These are phyloP conservation scores for Simalia tracyae DNA, from an alignment of 2,797 vertebrate genomes.

Conservation along the genomic window DNA sequence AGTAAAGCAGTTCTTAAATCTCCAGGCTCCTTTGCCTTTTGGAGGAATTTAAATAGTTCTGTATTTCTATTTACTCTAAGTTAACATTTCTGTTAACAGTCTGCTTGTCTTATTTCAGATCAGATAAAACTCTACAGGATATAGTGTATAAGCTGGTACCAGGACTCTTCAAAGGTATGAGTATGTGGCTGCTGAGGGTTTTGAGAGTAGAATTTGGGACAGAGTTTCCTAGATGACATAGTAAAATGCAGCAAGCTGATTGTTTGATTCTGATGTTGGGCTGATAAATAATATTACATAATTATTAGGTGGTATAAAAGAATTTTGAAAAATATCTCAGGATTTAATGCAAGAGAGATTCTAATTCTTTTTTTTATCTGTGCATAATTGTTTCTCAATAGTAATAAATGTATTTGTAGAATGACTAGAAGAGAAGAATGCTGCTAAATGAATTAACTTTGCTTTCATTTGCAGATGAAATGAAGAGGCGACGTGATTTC, in stretches of 20 bases:
- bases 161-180: conserved; percentile 81
- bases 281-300: not conserved
- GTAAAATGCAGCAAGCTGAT: not conserved
- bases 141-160: conserved; percentile 84
- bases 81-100: not conserved
- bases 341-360: not conserved
- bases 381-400: not conserved
- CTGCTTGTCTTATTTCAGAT: conserved; percentile 61
- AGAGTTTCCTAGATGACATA: not conserved
- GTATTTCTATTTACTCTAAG: not conserved
- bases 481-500: conserved; percentile 81
- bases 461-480: conserved; percentile 73
- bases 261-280: not conserved
- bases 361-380: not conserved
- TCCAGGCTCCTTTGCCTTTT: not conserved
- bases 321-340: not conserved
- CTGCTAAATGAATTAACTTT: not conserved
- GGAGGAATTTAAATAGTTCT: not conserved
- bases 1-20: not conserved
- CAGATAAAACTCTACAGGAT: conserved; percentile 82
- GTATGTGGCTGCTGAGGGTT: fast-evolving
- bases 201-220: not conserved
- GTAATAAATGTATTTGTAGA: not conserved
- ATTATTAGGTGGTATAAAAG: not conserved
- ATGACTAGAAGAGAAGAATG: not conserved